These are phyloP conservation scores for Lichenostomus cassidix DNA, from an alignment of 2,113 vertebrate species.

Conservation along the genomic window DNA sequence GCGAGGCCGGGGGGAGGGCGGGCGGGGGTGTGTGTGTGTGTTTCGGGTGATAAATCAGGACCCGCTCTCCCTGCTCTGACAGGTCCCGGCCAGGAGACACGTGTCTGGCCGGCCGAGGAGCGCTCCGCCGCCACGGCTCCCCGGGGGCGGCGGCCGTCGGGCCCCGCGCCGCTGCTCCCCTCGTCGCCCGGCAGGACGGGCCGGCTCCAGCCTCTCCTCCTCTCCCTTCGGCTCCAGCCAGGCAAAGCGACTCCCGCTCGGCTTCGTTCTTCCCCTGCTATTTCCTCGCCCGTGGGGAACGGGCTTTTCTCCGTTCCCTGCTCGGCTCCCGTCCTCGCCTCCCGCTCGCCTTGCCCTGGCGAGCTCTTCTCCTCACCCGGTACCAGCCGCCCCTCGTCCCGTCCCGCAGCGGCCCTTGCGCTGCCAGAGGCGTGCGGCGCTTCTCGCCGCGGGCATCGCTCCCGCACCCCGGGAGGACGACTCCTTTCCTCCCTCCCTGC, in stretches of 20 bases:
- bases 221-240: not conserved
- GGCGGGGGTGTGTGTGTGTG: not conserved
- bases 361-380: not conserved
- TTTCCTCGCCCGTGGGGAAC: not conserved
- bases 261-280: not conserved
- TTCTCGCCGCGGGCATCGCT: not conserved
- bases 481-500: not conserved
- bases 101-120: conserved; percentile 75
- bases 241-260: not conserved
- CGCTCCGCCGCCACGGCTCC: conserved; percentile 54
- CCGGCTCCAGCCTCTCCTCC: not conserved
- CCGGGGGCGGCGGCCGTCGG: not conserved
- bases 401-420: not conserved
- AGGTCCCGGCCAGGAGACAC: conserved; percentile 79
- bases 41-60: conserved; percentile 84
- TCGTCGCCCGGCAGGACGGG: not conserved
- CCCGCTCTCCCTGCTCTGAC: conserved; percentile 57
- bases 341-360: not conserved
- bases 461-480: not conserved
- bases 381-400: not conserved
- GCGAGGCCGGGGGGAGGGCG: not conserved
- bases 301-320: not conserved
- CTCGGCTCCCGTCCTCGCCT: not conserved
- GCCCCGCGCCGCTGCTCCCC: not conserved
- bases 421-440: not conserved